phyloP scores from a whole-genome alignment of 2,113 vertebrate genomes.

The Axis porcinus region DNA sequence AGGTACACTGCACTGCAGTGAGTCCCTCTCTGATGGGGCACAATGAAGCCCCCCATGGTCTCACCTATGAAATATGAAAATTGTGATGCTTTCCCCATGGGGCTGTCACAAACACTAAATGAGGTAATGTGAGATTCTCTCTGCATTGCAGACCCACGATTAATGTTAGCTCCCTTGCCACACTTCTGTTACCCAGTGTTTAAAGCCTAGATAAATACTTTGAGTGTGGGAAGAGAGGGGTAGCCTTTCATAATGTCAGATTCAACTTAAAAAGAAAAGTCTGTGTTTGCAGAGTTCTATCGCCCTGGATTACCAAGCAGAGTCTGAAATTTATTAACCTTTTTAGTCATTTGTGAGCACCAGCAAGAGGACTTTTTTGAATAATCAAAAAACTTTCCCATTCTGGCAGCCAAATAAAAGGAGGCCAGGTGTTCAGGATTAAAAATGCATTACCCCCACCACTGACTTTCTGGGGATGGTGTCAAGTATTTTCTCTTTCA shows the following conservation, averaged over 20 bases:
- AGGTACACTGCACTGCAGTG: not conserved
- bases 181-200: not conserved
- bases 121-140: not conserved
- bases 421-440: slow-evolving; percentile 68
- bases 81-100: not conserved
- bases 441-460: slow-evolving; percentile 56
- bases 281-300: slow-evolving; percentile 61
- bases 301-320: slow-evolving; percentile 53
- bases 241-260: slow-evolving; percentile 62
- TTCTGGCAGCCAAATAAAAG: slow-evolving; percentile 61
- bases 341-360: slow-evolving; percentile 57
- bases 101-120: not conserved
- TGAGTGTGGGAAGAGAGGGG: not conserved
- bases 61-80: not conserved
- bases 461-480: slow-evolving; percentile 43
- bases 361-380: slow-evolving; percentile 25
- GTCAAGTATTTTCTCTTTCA: slow-evolving; percentile 45
- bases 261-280: slow-evolving; percentile 43
- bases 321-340: slow-evolving; percentile 70
- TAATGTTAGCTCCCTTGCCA: not conserved
- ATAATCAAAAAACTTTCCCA: slow-evolving; percentile 58
- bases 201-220: slow-evolving; percentile 58
- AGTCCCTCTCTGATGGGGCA: not conserved
- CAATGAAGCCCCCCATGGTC: not conserved
- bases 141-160: not conserved